Conservation (phyloP, 2,797 vertebrate genomes). For the Pantherophis alleghaniensis region DNA sequence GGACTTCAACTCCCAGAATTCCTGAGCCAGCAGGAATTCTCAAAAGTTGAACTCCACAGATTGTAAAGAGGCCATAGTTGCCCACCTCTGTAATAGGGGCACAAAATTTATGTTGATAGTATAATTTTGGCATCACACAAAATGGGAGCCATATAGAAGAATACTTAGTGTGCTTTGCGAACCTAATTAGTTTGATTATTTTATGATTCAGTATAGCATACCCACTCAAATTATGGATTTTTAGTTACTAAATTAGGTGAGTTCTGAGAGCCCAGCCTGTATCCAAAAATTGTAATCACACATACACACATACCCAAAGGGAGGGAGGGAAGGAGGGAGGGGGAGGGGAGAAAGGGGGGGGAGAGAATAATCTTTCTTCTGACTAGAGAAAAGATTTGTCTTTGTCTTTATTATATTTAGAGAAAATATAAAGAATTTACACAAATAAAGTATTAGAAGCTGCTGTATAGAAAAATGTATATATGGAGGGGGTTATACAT, state of each 20-base stretch:
- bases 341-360: accelerated
- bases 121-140: not conserved
- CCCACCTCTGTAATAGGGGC: not conserved
- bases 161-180: not conserved
- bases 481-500: not conserved
- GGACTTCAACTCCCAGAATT: not conserved
- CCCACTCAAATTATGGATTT: not conserved
- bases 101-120: not conserved
- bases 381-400: not conserved
- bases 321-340: accelerated
- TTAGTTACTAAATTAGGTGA: not conserved
- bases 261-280: not conserved
- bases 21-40: not conserved
- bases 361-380: not conserved
- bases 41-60: not conserved
- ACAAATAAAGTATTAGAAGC: not conserved
- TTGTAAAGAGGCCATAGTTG: not conserved
- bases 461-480: not conserved
- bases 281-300: not conserved
- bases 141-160: not conserved
- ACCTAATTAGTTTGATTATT: not conserved
- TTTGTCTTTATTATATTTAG: not conserved
- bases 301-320: accelerated
- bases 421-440: not conserved
- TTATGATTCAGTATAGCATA: not conserved